phyloP scores from a whole-genome alignment of 2,113 vertebrate genomes.

The Nettapus auritus region DNA sequence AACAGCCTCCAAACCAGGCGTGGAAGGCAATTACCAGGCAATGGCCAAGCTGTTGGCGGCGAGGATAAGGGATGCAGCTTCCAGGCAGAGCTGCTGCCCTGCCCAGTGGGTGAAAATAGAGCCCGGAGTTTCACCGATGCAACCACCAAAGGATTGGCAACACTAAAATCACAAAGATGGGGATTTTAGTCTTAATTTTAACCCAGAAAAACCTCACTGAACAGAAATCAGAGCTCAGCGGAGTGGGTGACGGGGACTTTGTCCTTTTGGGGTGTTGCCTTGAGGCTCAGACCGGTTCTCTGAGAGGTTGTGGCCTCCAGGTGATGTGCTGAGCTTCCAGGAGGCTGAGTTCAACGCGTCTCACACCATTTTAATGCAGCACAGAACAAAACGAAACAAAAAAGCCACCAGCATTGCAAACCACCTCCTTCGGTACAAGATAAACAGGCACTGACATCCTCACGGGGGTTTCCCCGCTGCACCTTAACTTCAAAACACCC shows the following conservation, averaged over 20 bases:
- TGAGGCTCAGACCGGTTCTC: neutral
- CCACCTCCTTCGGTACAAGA: neutral
- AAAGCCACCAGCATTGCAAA: neutral
- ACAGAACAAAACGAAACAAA: neutral
- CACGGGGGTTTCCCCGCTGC: neutral
- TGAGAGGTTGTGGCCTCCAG: neutral
- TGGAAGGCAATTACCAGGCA: neutral
- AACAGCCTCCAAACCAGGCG: accelerated
- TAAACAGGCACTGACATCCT: neutral
- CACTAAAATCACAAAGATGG: neutral
- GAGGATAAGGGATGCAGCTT: too few relatives aligned
- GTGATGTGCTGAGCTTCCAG: neutral
- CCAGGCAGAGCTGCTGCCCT: neutral
- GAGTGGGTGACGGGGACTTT: neutral
- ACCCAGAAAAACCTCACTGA: neutral
- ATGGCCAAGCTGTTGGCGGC: accelerated
- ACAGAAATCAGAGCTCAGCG: neutral
- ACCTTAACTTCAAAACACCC: neutral
- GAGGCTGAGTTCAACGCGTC: neutral
- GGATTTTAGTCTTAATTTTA: neutral
- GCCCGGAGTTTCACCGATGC: accelerated
- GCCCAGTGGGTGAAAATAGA: neutral
- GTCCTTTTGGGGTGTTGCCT: neutral
- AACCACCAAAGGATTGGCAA: neutral
- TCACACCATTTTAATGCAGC: neutral